These are phyloP conservation scores for Muscidifurax raptorellus DNA, from an alignment of 1,140 invertebrate species.

Conservation along the genomic window DNA sequence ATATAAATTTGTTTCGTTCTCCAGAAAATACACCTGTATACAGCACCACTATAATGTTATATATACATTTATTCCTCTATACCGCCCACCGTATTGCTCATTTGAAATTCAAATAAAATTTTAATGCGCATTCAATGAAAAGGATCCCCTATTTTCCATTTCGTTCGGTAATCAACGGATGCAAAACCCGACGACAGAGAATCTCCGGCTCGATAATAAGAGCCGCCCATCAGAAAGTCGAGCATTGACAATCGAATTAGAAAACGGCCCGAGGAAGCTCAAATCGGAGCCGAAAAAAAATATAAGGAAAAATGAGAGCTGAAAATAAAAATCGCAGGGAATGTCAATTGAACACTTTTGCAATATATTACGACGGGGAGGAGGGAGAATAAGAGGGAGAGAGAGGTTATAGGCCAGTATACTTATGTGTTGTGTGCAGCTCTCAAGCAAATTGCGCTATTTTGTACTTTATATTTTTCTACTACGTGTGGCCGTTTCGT, in stretches of 20 bases:
- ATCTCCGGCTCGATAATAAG: background rate
- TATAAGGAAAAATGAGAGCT: background rate
- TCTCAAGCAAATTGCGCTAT: conserved; percentile 54
- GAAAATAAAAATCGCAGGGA: conserved; percentile 20
- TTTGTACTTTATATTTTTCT: conserved; percentile 65
- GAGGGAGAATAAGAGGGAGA: background rate
- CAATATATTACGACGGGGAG: background rate
- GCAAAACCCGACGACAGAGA: background rate
- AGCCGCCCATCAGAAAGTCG: conserved; percentile 69
- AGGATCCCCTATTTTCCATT: background rate
- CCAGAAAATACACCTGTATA: no score
- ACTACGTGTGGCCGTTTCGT: conserved; percentile 52
- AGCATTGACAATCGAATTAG: conserved; percentile 74
- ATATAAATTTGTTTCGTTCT: background rate
- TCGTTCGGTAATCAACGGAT: background rate
- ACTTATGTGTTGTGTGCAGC: conserved; percentile 54
- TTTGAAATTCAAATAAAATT: no score
- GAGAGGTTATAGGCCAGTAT: conserved; percentile 49
- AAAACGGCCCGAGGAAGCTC: conserved; percentile 56
- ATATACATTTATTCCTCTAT: no score
- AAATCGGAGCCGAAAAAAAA: background rate
- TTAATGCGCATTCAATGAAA: background rate
- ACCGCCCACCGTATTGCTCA: no score
- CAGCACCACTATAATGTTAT: no score
- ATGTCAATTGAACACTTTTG: conserved; percentile 59